Evolutionary conservation across 2,113 vertebrate genomes (phyloP).

Genomic region (Fulica atra): DNA sequence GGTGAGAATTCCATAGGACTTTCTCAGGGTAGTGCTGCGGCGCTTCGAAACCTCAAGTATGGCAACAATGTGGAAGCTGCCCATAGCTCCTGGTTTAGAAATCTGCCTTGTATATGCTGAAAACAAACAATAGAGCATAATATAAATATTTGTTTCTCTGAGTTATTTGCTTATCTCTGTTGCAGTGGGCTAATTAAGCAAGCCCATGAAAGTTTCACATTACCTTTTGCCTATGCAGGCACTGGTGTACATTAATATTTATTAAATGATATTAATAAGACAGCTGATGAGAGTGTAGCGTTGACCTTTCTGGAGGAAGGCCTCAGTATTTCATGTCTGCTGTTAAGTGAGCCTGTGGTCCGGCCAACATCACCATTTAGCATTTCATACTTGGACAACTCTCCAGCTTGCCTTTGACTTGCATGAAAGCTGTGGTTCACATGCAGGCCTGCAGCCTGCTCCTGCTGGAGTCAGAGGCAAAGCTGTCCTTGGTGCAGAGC

Average conservation of each 20-base stretch:
- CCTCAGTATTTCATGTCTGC: background rate
- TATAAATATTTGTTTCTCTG: background rate
- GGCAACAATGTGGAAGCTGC: background rate
- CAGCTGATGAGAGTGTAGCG: background rate
- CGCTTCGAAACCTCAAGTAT: background rate
- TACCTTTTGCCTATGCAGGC: background rate
- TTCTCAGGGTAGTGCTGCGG: background rate
- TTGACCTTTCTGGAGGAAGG: background rate
- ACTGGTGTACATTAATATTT: background rate
- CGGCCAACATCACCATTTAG: background rate
- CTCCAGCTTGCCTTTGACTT: background rate
- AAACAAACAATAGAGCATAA: background rate
- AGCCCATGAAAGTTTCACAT: background rate
- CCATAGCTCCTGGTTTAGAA: background rate
- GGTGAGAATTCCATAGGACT: background rate
- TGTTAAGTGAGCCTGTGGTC: background rate
- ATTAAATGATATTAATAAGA: constrained; percentile 27
- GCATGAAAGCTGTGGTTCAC: background rate
- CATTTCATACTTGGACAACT: background rate
- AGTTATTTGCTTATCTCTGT: background rate
- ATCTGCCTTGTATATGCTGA: background rate
- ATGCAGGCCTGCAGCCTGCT: background rate
- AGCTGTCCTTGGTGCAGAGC: background rate
- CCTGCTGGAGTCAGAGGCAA: background rate
- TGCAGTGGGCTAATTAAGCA: background rate